Evolutionary conservation across 2,797 vertebrate species (phyloP), one percentile per base, ranked within the genome.

Genomic region (Bovichtus variegatus): DNA sequence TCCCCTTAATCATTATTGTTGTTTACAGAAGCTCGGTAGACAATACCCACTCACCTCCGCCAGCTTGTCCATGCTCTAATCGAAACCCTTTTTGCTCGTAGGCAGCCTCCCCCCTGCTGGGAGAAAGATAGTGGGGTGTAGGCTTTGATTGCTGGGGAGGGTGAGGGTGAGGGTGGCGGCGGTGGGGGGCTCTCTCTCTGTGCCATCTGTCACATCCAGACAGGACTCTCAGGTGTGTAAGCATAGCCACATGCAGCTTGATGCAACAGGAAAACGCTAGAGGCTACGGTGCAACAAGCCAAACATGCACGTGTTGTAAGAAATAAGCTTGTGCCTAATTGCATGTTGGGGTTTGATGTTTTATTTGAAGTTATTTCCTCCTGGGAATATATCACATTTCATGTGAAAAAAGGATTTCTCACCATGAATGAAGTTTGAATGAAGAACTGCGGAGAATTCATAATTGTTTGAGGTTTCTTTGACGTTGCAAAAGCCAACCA

Each of bases 61-160:
- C 74, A 27, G 69, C 55, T 77, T 71, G 67, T 78, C 47, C 36
- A 16, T 38, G 6, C 72, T 83, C 25, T 82, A 80, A 89, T 87
- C 76, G 69, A 40, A 34, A 70, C 31, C 63, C 66, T 66, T 54
- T 36, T 15, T 63, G 69, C 60, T 46, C 51, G 19, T 62, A 62
- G 66, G 77, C 34, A 58, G 71, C 71, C 36, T 78, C 57, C 41
- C 3, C 53, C 87, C 87, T 73, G 75, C 82, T 78, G 86, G 74
- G 79, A 74, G 69, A 70, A n/a, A 63, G 68, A 82, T 77, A 74
- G 74, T 63, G 49, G 80, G 73, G 51, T 67, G 82, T 49, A 46
- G 69, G 74, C 74, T 89, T 78, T 90, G 78, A 90, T 87, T 86
- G 71, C 82, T 65, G 53, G 49, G n/a, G 47, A 75, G 59, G 73